Evolutionary conservation across 2,888 invertebrate species (phyloP), one percentile per base, ranked within the genome.

Genomic region (Archips xylosteana): DNA sequence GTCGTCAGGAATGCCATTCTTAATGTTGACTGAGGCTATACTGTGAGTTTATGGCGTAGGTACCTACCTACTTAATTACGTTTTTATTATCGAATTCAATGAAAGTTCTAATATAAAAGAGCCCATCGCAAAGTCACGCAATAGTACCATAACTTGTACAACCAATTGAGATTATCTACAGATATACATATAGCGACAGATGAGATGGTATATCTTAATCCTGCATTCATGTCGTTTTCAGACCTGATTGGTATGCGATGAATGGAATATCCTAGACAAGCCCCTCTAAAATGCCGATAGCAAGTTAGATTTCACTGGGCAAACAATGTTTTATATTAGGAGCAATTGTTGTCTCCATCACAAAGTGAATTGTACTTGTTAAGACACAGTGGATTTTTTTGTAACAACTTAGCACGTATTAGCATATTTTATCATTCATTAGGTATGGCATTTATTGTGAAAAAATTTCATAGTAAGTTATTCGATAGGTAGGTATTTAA

Each of bases 81-180:
- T 57, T 68, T 68, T 68, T 68, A 57, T 63, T 32, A 23, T 23
- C n/a, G 36, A 67, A 34, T 54, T 67, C 15, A 45, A 36, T 13
- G 36, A 62, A 63, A 57, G 51, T 42, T 32, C 36, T 36, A 65
- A 59, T 13, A 59, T 13, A 32, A 64, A 47, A 59, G 47, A 10
- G 10, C n/a, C 10, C 34, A 45, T 57, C 34, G 12, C 32, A 12
- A 34, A 59, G 12, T 34, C 10, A 34, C 10, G 57, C 34, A 59
- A 57, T 32, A 32, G 54, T 23, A 23, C 23, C 23, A 23, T 1
- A 23, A 23, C 23, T 23, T 23, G 23, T 23, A 23, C 23, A 54
- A 8, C 54, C 39, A 34, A 34, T 59, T 15, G 10, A 47, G 45
- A 62, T 54, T 23, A 23, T 23, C 23, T 23, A 54, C 45, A 23